Evolutionary conservation across 37 sponge, comb jelly and placozoan genomes (phyloP), one percentile per base, ranked within the genome.

Genomic region (Petrosia ficiformis): DNA sequence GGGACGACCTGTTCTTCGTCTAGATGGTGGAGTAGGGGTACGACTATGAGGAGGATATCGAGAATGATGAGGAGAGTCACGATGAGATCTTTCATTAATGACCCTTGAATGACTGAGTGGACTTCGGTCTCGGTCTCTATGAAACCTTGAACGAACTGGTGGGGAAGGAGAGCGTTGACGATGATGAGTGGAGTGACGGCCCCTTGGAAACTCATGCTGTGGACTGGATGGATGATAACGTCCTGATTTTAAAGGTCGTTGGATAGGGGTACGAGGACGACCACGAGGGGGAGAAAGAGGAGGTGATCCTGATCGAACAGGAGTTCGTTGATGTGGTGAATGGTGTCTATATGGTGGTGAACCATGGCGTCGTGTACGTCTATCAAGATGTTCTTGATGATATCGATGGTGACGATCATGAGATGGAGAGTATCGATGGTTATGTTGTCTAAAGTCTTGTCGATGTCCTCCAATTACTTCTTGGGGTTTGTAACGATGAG

Each of bases 401-500:
- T n/a, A n/a, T 4, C 76, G 83, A 26, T 30, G 71, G 40, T 71
- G 81, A 22, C 65, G 73, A n/a, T n/a, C n/a, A n/a, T n/a, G n/a
- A n/a, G n/a, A n/a, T 22, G 77, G 57, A n/a, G 39, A 44, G 44
- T 11, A 61, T 29, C 42, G 39, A 19, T 73, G 63, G 4, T 72
- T 37, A 14, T 61, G n/a, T 25, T 43, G 39, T 35, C 68, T 73
- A 4, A 43, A 38, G 1, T 2, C 2, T 2, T 3, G 33, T 41
- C 30, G 4, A 2, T 28, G 57, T 26, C 16, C n/a, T 22, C 21
- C 22, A 32, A 48, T 28, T 38, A 39, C 44, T 31, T 77, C 70
- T 38, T 74, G 68, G 1, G 74, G 6, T 37, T 84, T 77, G 42
- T 84, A 84, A 0, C 77, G 59, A 63, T 63, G 77, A 0, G 84